phyloP scores from a whole-genome alignment of 2,113 vertebrate genomes.

The Nanger granti region DNA sequence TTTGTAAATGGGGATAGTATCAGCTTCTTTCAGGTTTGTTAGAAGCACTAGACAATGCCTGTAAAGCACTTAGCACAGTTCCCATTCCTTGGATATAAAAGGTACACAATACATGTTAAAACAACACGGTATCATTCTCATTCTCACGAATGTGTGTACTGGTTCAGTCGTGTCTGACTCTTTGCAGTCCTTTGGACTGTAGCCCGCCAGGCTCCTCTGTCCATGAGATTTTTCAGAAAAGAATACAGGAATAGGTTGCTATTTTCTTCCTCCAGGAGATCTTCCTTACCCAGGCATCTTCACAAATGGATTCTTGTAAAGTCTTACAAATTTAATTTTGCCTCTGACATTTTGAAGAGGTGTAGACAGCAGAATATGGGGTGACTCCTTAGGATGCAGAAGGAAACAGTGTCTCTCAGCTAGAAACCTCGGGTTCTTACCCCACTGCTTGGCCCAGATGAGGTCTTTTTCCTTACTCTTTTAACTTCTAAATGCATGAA shows the following conservation, averaged over 20 bases:
- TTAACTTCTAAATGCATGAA: neutral
- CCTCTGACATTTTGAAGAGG: neutral
- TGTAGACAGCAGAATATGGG: neutral
- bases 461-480: neutral
- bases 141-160: neutral
- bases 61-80: neutral
- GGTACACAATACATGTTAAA: accelerated
- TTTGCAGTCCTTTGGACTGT: neutral
- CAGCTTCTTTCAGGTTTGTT: neutral
- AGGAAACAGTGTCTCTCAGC: neutral
- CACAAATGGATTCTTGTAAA: neutral
- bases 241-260: neutral
- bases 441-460: accelerated
- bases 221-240: neutral
- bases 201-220: neutral
- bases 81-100: neutral
- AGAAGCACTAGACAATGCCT: neutral
- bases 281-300: neutral
- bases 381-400: neutral
- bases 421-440: neutral
- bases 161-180: neutral
- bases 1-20: neutral
- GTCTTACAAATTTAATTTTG: neutral
- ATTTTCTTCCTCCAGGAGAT: neutral
- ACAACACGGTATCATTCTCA: accelerated